Evolutionary conservation across 2,888 invertebrate species (phyloP).

Genomic region (Dryobotodes eremita): DNA sequence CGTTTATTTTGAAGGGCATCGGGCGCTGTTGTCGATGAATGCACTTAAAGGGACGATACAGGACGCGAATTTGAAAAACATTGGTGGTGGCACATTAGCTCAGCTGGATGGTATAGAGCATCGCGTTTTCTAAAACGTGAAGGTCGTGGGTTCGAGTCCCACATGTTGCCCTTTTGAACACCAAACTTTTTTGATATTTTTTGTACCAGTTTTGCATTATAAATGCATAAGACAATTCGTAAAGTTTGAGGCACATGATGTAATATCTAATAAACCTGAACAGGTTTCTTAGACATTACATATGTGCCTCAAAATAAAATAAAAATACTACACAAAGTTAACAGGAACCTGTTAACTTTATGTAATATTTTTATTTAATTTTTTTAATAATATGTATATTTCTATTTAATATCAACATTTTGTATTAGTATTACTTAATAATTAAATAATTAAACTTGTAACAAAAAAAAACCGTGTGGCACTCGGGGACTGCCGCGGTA

Average conservation of each 20-base stretch:
- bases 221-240: neutral
- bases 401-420: too few species aligned
- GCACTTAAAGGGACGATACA: neutral
- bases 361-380: too few species aligned
- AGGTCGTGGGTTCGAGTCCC: conserved; percentile 49
- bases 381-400: too few species aligned
- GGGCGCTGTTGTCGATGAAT: neutral
- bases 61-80: neutral
- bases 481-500: too few species aligned
- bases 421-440: too few species aligned
- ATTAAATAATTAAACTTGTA: too few species aligned
- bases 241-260: neutral
- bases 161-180: conserved; percentile 28
- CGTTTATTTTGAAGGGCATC: neutral
- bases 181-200: neutral
- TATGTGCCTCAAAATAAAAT: too few species aligned
- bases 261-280: neutral
- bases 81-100: neutral
- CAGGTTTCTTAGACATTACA: too few species aligned
- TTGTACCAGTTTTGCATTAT: neutral
- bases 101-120: conserved; percentile 25
- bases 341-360: too few species aligned
- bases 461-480: too few species aligned
- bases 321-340: too few species aligned
- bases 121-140: conserved; percentile 26